Base-by-base conservation (phyloP, 2,797 vertebrate genomes). In the Borostomias antarcticus region DNA sequence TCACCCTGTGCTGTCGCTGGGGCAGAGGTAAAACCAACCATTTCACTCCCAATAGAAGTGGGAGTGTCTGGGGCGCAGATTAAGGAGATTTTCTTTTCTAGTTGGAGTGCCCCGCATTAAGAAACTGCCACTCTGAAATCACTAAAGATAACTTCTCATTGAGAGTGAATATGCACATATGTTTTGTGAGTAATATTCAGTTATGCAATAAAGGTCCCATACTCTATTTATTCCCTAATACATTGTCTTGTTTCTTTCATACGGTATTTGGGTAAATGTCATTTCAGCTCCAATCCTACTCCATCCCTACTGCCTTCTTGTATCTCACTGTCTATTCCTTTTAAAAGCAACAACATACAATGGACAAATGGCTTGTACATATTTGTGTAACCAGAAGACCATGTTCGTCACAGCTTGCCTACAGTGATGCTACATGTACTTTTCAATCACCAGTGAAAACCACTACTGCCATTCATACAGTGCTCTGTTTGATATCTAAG, bases 311-410 rank as follows among this genome's bases (percentile, higher is more conserved):
- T n/a, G n/a, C n/a, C n/a, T n/a, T n/a, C 11, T 10, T 29, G 17
- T 21, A 2, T 17, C 10, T 56, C 6, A 32, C 9, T 4, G 17
- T 56, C 4, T 56, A 56, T 56, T 19, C 9, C 28, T 56, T 56
- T 56, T n/a, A 56, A 30, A 32, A 29, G 29, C 53, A 28, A 56
- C 53, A 56, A n/a, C 53, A 5, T 17, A 56, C n/a, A 56, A 32
- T n/a, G 53, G 29, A 30, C 15, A n/a, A n/a, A n/a, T n/a, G n/a
- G n/a, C n/a, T 56, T 56, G 53, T 32, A n/a, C n/a, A n/a, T n/a
- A 33, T 32, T 56, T 56, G 17, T n/a, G 26, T 17, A 29, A 10
- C 17, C 29, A 15, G 28, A 30, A 3, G 1, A n/a, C 52, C 52
- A 32, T 19, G 17, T 30, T 56, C 28, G 29, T 32, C 53, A 56